Evolutionary conservation across 2,113 vertebrate genomes (phyloP).

Genomic region (Phaethornis superciliosus): DNA sequence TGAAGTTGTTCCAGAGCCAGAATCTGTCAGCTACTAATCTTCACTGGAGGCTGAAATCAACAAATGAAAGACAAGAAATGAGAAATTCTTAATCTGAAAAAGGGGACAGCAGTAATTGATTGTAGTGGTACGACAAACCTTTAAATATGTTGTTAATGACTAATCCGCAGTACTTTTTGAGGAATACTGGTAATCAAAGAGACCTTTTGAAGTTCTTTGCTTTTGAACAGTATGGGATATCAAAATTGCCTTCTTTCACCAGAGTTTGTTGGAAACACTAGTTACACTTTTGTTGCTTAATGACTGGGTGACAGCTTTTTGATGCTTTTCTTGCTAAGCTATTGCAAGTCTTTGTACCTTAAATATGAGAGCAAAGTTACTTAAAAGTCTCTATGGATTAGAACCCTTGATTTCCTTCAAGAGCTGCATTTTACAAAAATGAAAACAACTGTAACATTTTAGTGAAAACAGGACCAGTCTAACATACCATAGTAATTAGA

Average conservation of each 20-base stretch:
- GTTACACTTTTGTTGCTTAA: not conserved
- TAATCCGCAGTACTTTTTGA: not conserved
- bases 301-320: not conserved
- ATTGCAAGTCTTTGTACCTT: not conserved
- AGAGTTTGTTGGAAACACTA: not conserved
- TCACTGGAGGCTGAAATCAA: not conserved
- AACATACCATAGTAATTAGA: not conserved
- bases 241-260: not conserved
- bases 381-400: not conserved
- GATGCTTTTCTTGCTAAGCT: not conserved
- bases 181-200: not conserved
- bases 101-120: not conserved
- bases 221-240: not conserved
- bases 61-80: not conserved
- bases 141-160: not conserved
- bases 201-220: not conserved
- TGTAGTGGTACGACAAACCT: not conserved
- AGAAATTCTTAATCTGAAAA: not conserved
- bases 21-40: not conserved
- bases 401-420: not conserved
- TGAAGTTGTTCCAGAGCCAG: not conserved
- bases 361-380: not conserved
- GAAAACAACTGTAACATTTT: not conserved
- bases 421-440: not conserved
- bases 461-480: not conserved